Evolutionary conservation across 2,797 vertebrate genomes (phyloP), one percentile per base, ranked within the genome.

Genomic region (Sitta carolinensis): DNA sequence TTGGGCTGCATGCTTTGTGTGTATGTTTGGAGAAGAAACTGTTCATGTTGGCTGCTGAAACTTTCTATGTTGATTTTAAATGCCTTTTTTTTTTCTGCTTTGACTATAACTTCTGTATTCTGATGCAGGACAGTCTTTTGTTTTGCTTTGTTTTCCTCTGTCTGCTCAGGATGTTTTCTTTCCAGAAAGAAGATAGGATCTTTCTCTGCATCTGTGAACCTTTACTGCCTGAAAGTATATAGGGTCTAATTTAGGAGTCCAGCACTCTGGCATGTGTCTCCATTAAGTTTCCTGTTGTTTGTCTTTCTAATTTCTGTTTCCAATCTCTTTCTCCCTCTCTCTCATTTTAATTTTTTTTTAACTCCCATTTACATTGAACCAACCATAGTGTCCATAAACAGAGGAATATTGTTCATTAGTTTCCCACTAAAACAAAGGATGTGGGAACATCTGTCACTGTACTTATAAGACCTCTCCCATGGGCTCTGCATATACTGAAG

Each of bases 361-460:
- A 32, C 30, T 88, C 34, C 26, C 52, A 40, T 95, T 92, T 90
- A 51, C 89, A 63, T 42, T 75, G 75, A 82, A 82, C 81, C 25
- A 78, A 59, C 58, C 68, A 25, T 54, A 51, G 13, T 80, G 64
- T 84, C 80, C 62, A 61, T 93, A 54, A 93, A 75, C 73, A 87
- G 43, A 83, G 62, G 77, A 93, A 88, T 30, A 17, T 76, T 91
- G 85, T 83, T 96, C 69, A 54, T 94, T 95, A 87, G 58, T 84
- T 82, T 92, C 59, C 84, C 51, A 75, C 70, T 93, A 92, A 82
- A 89, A 84, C 29, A 76, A 85, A 93, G 83, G 43, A 75, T 62
- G 50, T 94, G 96, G 94, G 57, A 94, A 62, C 89, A 87, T 94
- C 97, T 97, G 97, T 97, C 97, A 97, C 88, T 96, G 97, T 91